Evolutionary conservation across 2,888 invertebrate species (phyloP).

Genomic region (Metalampra italica): DNA sequence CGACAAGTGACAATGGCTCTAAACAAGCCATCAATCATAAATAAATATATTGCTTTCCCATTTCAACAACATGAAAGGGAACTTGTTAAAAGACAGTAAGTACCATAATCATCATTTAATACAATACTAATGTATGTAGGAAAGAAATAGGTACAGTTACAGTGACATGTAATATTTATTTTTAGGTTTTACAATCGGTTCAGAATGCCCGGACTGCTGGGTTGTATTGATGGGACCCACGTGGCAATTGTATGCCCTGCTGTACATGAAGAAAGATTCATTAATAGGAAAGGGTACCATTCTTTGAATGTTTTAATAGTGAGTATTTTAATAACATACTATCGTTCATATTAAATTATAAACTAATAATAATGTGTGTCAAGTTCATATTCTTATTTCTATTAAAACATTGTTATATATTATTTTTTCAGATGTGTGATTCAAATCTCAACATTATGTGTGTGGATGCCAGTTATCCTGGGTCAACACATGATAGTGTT

Average conservation of each 20-base stretch:
- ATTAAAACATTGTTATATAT: too few relatives aligned
- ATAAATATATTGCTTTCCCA: too few relatives aligned
- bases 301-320: slow-evolving; percentile 13
- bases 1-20: slow-evolving; percentile 9
- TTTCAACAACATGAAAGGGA: too few relatives aligned
- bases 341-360: too few relatives aligned
- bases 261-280: slow-evolving; percentile 11
- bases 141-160: background rate
- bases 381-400: too few relatives aligned
- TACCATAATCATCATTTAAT: too few relatives aligned
- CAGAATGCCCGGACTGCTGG: slow-evolving; percentile 10
- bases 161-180: background rate
- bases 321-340: too few relatives aligned
- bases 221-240: slow-evolving; percentile 15
- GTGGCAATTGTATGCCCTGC: slow-evolving; percentile 13
- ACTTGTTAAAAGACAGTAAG: too few relatives aligned
- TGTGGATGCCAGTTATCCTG: background rate
- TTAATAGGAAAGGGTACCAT: slow-evolving; percentile 14
- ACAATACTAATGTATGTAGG: too few relatives aligned
- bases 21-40: slow-evolving; percentile 8
- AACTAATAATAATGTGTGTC: too few relatives aligned
- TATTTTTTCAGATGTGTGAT: background rate
- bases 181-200: background rate
- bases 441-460: background rate
- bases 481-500: background rate